phyloP scores from a whole-genome alignment of 53 echinoderm and acorn worm genomes.

The Astropecten irregularis region DNA sequence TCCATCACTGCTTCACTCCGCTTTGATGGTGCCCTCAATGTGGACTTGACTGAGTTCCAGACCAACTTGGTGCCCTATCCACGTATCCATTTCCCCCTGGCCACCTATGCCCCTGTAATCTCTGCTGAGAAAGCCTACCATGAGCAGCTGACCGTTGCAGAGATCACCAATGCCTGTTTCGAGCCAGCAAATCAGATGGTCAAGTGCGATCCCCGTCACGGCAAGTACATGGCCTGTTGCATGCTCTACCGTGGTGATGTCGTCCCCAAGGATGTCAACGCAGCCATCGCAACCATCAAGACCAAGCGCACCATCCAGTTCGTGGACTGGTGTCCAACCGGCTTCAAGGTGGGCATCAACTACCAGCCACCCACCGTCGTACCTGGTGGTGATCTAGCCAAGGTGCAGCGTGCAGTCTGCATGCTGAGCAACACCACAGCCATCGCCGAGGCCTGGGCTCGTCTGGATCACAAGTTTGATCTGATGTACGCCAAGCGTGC shows the following conservation, averaged over 20 bases:
- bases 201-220: conserved; percentile 84
- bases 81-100: conserved; percentile 76
- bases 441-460: conserved; percentile 94
- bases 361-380: conserved; percentile 96
- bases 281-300: conserved; percentile 92
- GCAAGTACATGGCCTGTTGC: conserved; percentile 96
- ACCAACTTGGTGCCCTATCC: conserved; percentile 81
- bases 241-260: conserved; percentile 95
- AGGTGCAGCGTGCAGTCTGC: conserved; percentile 98
- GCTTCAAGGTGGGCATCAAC: conserved; percentile 99
- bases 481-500: conserved; percentile 96
- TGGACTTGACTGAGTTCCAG: conserved; percentile 84
- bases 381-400: conserved; percentile 96
- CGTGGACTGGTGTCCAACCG: conserved; percentile 99
- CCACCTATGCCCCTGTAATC: conserved; percentile 61
- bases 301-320: conserved; percentile 99
- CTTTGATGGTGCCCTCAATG: conserved; percentile 94
- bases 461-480: conserved; percentile 94
- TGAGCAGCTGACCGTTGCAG: conserved; percentile 78
- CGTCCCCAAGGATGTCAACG: conserved; percentile 92
- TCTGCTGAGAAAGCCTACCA: conserved; percentile 94
- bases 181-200: conserved; percentile 91
- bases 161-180: conserved; percentile 80
- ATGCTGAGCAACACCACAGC: conserved; percentile 99
- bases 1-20: conserved; percentile 86